Percentiles rank a stretch among this genome's conserved stretches.
phyloP scores from a whole-genome alignment of 2,888 invertebrate genomes.

The Apamea monoglypha region DNA sequence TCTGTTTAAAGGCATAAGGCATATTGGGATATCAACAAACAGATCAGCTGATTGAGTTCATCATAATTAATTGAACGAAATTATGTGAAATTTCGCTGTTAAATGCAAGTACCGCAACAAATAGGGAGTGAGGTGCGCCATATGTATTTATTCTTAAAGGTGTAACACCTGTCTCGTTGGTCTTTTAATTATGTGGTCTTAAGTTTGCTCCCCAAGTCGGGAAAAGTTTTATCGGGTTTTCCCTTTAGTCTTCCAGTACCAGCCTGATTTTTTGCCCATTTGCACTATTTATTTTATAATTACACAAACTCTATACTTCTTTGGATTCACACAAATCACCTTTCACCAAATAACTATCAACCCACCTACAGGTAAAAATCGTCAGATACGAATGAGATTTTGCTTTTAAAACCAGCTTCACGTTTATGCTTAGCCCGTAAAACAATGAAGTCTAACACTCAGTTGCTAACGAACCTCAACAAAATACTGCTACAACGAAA shows the following conservation, averaged over 20 bases:
- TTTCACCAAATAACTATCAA: background rate
- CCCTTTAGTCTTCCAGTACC: background rate
- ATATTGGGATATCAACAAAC: constrained; percentile 16
- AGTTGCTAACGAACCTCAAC: constrained; percentile 44
- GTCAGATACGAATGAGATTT: background rate
- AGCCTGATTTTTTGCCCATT: background rate
- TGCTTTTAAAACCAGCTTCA: background rate
- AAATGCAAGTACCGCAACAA: background rate
- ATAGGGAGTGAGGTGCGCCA: background rate
- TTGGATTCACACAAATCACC: background rate
- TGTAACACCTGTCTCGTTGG: background rate
- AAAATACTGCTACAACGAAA: constrained; percentile 45
- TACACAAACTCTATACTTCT: background rate
- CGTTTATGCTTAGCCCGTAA: background rate
- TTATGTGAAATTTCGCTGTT: background rate
- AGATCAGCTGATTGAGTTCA: constrained; percentile 25
- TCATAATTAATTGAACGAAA: constrained; percentile 22
- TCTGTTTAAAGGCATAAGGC: background rate
- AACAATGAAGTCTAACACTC: constrained; percentile 28
- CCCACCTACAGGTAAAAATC: background rate
- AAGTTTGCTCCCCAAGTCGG: background rate
- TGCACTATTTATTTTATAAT: background rate
- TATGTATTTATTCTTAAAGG: too few relatives aligned
- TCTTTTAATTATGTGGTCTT: background rate
- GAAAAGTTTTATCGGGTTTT: background rate